phyloP scores from a whole-genome alignment of 1,140 invertebrate genomes.

The Eumeta japonica region DNA sequence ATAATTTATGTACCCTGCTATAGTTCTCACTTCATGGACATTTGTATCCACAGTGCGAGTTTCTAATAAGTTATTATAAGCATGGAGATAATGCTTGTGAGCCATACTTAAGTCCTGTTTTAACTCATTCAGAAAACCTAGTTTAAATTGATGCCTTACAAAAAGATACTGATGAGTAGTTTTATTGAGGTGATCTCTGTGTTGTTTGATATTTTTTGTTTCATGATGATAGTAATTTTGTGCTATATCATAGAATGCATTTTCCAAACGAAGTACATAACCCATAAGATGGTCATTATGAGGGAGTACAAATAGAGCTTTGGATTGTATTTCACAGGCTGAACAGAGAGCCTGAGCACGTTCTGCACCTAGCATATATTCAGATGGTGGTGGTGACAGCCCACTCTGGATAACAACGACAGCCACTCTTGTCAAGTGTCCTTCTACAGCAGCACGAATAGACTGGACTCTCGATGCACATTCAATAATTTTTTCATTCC shows the following conservation, averaged over 20 bases:
- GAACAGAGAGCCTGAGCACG: constrained; percentile 84
- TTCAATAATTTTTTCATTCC: constrained; percentile 92
- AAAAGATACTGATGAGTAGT: constrained; percentile 88
- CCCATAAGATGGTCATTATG: constrained; percentile 85
- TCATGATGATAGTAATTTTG: constrained; percentile 90
- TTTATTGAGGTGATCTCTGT: constrained; percentile 89
- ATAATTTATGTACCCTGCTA: constrained; percentile 95
- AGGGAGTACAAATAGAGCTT: constrained; percentile 88
- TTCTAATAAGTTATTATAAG: constrained; percentile 86
- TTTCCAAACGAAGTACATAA: constrained; percentile 76
- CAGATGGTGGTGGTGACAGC: constrained; percentile 73
- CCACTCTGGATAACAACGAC: constrained; percentile 87
- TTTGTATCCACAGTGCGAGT: constrained; percentile 87
- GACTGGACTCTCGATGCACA: constrained; percentile 88
- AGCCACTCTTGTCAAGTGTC: constrained; percentile 82
- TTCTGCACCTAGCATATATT: constrained; percentile 85
- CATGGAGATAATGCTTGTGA: constrained; percentile 92
- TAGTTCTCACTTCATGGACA: constrained; percentile 87
- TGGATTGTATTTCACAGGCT: constrained; percentile 88
- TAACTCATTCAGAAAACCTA: constrained; percentile 94
- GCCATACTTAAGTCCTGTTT: constrained; percentile 86
- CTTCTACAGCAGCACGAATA: constrained; percentile 63
- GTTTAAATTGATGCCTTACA: constrained; percentile 95
- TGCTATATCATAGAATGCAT: constrained; percentile 88
- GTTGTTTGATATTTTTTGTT: constrained; percentile 82